Evolutionary conservation across 2,113 vertebrate species (phyloP), one percentile per base, ranked within the genome.

Genomic region (Hepsetus odoe): DNA sequence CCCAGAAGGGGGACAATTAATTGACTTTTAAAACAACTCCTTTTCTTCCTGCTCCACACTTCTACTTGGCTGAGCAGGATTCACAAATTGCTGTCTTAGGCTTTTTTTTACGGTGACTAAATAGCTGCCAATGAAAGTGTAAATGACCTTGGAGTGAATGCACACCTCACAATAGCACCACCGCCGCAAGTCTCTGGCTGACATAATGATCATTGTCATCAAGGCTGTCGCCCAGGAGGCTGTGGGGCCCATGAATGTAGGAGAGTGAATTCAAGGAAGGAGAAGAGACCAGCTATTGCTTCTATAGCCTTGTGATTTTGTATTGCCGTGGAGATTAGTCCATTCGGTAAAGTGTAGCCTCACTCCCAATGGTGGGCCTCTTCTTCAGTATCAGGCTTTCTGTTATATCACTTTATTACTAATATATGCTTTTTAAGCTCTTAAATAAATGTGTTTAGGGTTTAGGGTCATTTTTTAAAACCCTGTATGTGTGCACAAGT

Each of bases 21-120:
- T 82, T 92, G 90, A 93, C 91, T 94, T 92, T 90, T 90, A 90
- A 94, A 94, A 88, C 83, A 73, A 86, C 80, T 88, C 72, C 81
- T 88, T 89, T 90, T 84, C 83, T 83, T 82, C 80, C 85, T 67
- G 49, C 83, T 84, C 85, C 86, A 77, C 86, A 84, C 86, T 91
- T 92, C 91, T 90, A 65, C 88, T 88, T 87, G 90, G 85, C 90
- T 90, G 85, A 91, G 89, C 89, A 88, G 82, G 82, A 85, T 85
- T 91, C 92, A 92, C 93, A 94, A 94, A 93, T 92, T 93, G 89
- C 87, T 87, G 86, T 86, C 90, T 91, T 91, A 90, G 91, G 89
- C 89, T 89, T 92, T 77, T 92, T 77, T 93, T 93, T 90, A 89
- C 86, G 87, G 85, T 86, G 83, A 91, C 88, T 90, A 92, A 94